phyloP scores from a whole-genome alignment of 2,888 invertebrate species.

The Ennomos quercinarius region DNA sequence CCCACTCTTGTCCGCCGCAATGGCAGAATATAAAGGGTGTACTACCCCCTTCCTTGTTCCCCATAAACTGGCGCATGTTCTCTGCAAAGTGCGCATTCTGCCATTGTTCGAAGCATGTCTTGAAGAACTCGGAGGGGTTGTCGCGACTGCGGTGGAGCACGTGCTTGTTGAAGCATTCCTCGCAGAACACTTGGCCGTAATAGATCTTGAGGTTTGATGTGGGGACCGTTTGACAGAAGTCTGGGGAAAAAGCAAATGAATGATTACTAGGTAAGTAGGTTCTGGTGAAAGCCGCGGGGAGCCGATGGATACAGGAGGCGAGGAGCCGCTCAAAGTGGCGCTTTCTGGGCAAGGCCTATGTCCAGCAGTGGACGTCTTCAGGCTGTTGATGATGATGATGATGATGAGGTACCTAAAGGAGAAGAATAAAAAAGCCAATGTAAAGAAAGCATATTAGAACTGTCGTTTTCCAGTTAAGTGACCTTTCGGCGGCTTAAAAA shows the following conservation, averaged over 20 bases:
- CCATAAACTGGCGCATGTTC: constrained; percentile 70
- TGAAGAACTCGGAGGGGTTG: constrained; percentile 74
- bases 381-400: too few relatives aligned
- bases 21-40: constrained; percentile 68
- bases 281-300: neutral
- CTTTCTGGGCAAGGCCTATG: too few relatives aligned
- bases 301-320: too few relatives aligned
- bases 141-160: constrained; percentile 65
- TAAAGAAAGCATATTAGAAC: too few relatives aligned
- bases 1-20: constrained; percentile 63
- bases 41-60: constrained; percentile 40
- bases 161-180: constrained; percentile 71
- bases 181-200: constrained; percentile 79
- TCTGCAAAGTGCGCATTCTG: constrained; percentile 63
- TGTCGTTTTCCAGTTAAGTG: too few relatives aligned
- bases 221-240: constrained; percentile 69
- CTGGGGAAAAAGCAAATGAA: constrained; percentile 47
- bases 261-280: neutral
- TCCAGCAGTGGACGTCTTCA: too few relatives aligned
- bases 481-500: too few relatives aligned
- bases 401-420: too few relatives aligned
- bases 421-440: too few relatives aligned
- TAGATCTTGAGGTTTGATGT: constrained; percentile 69
- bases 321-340: too few relatives aligned
- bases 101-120: constrained; percentile 75